Evolutionary conservation across 2,888 invertebrate species (phyloP), one percentile per base, ranked within the genome.

Genomic region (Itoplectis maculator): DNA sequence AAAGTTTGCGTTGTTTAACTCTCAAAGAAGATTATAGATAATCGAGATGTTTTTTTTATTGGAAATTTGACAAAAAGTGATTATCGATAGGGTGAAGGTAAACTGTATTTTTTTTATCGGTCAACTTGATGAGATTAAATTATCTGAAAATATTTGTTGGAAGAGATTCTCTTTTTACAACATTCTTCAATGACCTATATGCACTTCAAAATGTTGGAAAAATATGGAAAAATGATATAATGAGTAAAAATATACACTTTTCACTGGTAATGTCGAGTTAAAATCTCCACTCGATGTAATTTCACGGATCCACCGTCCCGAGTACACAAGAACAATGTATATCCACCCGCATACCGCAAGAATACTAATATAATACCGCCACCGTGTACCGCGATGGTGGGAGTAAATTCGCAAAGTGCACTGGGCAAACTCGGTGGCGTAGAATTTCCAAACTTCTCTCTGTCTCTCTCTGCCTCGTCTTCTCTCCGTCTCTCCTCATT

Each of bases 401-500:
- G 29, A 29, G 40, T 37, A 23, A 37, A 69, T 69, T 69, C 49
- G 20, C 13, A 40, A 42, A 40, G 20, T 42, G 54, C 37, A 54
- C 40, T 69, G 54, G 18, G 40, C 54, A n/a, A 69, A 54, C 40
- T 69, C 8, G 40, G 13, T 13, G 18, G n/a, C 37, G 18, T 54
- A 69, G 40, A 54, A 69, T 54, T 69, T 54, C 69, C 11, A 13
- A 54, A 13, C 37, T 37, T 54, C 37, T 61, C 23, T n/a, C 18
- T n/a, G n/a, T n/a, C n/a, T n/a, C n/a, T n/a, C n/a, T n/a, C n/a
- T n/a, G n/a, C n/a, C n/a, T n/a, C n/a, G n/a, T n/a, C n/a, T n/a
- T n/a, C n/a, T n/a, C n/a, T n/a, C n/a, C n/a, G n/a, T n/a, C 5
- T 29, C 49, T 20, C 23, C 18, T 69, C 54, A 69, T 69, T 69